phyloP scores from a whole-genome alignment of 2,888 invertebrate genomes.

The Blastobasis adustella region DNA sequence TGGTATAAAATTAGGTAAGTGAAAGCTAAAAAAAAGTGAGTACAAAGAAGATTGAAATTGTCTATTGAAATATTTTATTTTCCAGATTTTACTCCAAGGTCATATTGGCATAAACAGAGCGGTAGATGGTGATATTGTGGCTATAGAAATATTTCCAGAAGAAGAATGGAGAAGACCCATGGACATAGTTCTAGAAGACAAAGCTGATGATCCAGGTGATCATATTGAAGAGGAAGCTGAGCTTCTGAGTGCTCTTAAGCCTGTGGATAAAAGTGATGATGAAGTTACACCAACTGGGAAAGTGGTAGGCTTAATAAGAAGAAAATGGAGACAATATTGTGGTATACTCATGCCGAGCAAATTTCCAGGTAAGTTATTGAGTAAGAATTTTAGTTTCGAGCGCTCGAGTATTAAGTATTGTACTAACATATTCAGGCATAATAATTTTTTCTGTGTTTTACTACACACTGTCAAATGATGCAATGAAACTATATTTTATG shows the following conservation, averaged over 20 bases:
- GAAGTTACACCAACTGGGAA: slow-evolving; percentile 64
- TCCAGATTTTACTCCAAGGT: slow-evolving; percentile 88
- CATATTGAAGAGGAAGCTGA: slow-evolving; percentile 76
- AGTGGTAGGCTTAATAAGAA: slow-evolving; percentile 92
- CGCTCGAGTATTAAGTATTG: too few relatives aligned
- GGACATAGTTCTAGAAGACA: slow-evolving; percentile 86
- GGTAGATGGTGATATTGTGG: slow-evolving; percentile 95
- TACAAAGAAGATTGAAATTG: too few relatives aligned
- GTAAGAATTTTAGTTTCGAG: too few relatives aligned
- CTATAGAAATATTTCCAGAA: slow-evolving; percentile 90
- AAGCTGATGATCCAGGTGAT: slow-evolving; percentile 81
- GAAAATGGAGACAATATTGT: slow-evolving; percentile 99
- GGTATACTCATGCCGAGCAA: slow-evolving; percentile 91
- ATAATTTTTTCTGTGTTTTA: too few relatives aligned
- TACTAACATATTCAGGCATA: too few relatives aligned
- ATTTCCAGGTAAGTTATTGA: slow-evolving; percentile 68
- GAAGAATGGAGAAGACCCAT: slow-evolving; percentile 94
- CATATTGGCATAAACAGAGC: slow-evolving; percentile 91
- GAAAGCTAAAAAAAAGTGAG: neutral
- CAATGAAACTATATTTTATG: too few relatives aligned
- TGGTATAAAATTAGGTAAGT: too few relatives aligned
- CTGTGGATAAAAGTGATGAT: slow-evolving; percentile 37
- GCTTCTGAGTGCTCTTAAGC: slow-evolving; percentile 40
- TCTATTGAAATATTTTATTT: slow-evolving; percentile 6
- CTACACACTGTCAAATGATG: too few relatives aligned